Conservation (phyloP, 2,888 invertebrate genomes). For the Gonocerus acuteangulatus region DNA sequence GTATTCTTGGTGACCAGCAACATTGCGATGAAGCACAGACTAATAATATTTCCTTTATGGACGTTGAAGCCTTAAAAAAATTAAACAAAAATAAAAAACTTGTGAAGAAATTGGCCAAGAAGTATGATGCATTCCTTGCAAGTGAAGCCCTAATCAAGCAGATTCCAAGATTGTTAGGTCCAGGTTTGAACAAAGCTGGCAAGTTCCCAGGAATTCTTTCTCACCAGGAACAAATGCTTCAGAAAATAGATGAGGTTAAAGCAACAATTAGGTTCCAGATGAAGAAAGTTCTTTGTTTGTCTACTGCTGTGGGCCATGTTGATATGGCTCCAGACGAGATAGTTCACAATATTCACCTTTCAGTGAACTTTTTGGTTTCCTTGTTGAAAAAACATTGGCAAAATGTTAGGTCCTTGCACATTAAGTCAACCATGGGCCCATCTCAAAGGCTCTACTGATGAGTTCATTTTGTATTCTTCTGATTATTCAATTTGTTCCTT, state of each 20-base stretch:
- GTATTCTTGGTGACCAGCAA: conserved; percentile 96
- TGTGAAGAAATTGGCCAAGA: conserved; percentile 89
- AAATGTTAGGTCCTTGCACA: conserved; percentile 94
- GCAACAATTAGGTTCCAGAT: conserved; percentile 99
- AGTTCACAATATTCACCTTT: conserved; percentile 90
- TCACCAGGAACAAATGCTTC: conserved; percentile 91
- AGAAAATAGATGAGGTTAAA: conserved; percentile 95
- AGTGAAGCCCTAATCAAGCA: conserved; percentile 98
- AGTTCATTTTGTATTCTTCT: conserved; percentile 1
- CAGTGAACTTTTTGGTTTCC: conserved; percentile 98
- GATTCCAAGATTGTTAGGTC: conserved; percentile 95
- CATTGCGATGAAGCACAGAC: conserved; percentile 98
- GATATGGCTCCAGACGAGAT: conserved; percentile 93
- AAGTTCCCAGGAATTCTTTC: conserved; percentile 98
- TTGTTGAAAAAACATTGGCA: conserved; percentile 99
- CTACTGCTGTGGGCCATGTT: conserved; percentile 96
- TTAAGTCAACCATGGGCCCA: conserved; percentile 98
- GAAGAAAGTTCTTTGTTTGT: conserved; percentile 99
- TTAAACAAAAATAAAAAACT: conserved; percentile 99
- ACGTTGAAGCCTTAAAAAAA: conserved; percentile 96
- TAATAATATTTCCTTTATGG: conserved; percentile 88
- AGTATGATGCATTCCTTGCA: conserved; percentile 96
- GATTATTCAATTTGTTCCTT: conserved; percentile 1
- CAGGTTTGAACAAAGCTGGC: conserved; percentile 98
- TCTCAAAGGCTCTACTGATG: conserved; percentile 91